Percentiles rank a stretch among this genome's conserved stretches.
Evolutionary conservation across 2,113 vertebrate species (phyloP).

Genomic region (Pedetes capensis): DNA sequence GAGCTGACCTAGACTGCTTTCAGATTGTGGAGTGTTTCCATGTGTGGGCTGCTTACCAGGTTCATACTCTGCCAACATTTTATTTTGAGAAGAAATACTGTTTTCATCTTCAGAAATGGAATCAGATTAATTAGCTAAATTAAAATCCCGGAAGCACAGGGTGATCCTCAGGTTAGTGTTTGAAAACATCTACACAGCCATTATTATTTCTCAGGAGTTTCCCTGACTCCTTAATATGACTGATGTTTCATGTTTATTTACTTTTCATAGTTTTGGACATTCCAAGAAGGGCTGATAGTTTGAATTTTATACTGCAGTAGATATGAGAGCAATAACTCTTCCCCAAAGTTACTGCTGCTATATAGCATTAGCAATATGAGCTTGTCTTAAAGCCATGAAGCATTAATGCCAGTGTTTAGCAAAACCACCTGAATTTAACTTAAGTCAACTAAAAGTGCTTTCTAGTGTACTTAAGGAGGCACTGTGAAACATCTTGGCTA

Average conservation of each 20-base stretch:
- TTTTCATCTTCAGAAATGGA: conserved; percentile 27
- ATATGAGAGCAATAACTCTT: conserved; percentile 80
- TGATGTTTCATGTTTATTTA: conserved; percentile 7
- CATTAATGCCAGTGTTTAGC: conserved; percentile 46
- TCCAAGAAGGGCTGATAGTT: conserved; percentile 48
- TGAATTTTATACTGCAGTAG: conserved; percentile 68
- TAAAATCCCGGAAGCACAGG: conserved; percentile 1
- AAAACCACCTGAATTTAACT: conserved; percentile 38
- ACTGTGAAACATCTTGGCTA: conserved; percentile 56
- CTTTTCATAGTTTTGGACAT: neutral
- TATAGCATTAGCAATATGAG: conserved; percentile 81
- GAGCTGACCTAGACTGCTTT: neutral
- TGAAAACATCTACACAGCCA: neutral
- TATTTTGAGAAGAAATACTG: neutral
- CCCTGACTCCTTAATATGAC: neutral
- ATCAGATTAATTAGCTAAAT: neutral
- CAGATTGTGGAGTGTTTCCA: neutral
- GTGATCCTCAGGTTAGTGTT: conserved; percentile 10
- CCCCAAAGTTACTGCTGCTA: conserved; percentile 66
- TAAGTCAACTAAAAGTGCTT: conserved; percentile 49
- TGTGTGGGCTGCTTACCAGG: neutral
- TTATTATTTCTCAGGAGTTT: neutral
- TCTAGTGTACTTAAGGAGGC: conserved; percentile 20
- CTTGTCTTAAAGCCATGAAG: conserved; percentile 82
- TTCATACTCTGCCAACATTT: neutral